Percentiles rank a stretch among this genome's conserved stretches.
These are phyloP conservation scores for Ifrita kowaldi DNA, from an alignment of 2,113 vertebrate genomes.

Conservation along the genomic window DNA sequence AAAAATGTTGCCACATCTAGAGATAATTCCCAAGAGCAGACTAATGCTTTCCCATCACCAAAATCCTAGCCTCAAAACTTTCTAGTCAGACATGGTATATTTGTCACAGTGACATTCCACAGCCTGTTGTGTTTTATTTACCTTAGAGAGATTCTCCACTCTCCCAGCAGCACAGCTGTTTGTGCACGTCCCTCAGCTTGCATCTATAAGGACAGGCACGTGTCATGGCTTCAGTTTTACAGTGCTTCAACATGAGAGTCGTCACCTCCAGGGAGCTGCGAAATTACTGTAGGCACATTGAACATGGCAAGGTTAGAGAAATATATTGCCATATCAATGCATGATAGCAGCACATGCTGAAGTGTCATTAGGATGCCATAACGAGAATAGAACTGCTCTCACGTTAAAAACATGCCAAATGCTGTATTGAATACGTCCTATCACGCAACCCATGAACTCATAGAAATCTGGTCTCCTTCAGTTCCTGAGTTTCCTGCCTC, in stretches of 20 bases:
- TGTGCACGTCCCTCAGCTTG: not conserved
- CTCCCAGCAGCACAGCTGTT: not conserved
- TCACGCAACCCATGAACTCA: not conserved
- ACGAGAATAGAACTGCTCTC: not conserved
- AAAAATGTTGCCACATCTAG: not conserved
- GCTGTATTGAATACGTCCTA: not conserved
- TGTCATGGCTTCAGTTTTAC: not conserved
- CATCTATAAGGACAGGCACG: not conserved
- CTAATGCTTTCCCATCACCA: not conserved
- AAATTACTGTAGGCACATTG: not conserved
- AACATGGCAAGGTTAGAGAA: not conserved
- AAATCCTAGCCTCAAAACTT: not conserved
- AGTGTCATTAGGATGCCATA: not conserved
- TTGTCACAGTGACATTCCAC: not conserved
- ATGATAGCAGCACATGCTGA: not conserved
- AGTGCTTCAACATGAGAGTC: not conserved
- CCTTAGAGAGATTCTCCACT: not conserved
- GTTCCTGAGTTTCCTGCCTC: conserved; percentile 39
- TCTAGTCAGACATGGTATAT: not conserved
- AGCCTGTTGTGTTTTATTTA: not conserved
- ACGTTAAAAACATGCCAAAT: not conserved
- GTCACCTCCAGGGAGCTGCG: not conserved
- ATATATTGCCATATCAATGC: not conserved
- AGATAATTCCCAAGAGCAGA: not conserved
- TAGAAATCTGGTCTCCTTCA: not conserved